Base-by-base conservation (phyloP, 2,113 vertebrate genomes). In the Lutjanus erythropterus region DNA sequence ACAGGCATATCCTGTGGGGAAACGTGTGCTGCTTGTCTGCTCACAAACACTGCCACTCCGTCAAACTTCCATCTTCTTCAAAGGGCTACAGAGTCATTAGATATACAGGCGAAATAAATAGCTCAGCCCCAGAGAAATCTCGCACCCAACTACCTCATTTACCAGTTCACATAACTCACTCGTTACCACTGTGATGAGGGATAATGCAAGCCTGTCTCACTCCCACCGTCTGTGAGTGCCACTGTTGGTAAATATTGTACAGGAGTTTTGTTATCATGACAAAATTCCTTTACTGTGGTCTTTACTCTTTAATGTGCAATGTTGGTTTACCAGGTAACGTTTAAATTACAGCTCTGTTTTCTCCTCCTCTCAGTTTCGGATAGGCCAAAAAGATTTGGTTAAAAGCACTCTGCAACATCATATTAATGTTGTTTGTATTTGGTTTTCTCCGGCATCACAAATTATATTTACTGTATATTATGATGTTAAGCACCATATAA, bases 21-120 rank as follows among this genome's bases (percentile, higher is more conserved):
- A 75, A 80, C n/a, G 64, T 59, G 76, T 75, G 76, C 66, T 75
- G 86, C 72, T 64, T 78, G 75, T 80, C 58, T 77, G 83, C 74
- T 73, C 85, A 46, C 85, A 87, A 88, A 90, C 87, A 85, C 81
- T 72, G 87, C 80, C 86, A 88, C 86, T 88, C 86, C n/a, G 70
- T 92, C 88, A 92, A 92, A 94, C 91, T 84, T 89, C 82, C 85
- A 86, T 94, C 88, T 85, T 92, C 92, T 93, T 94, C 86, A 91
- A 94, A 94, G 86, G 75, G 86, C 85, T 81, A 77, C 83, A 62
- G 27, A 88, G 85, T 91, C 88, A 92, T 93, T 91, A 92, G 85
- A 91, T 89, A 87, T 90, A 91, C 88, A 71, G 81, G 74, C 25
- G 65, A 92, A 90, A 94, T 92, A 90, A 93, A 91, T 88, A 91